Evolutionary conservation across 2,113 vertebrate genomes (phyloP).

Genomic region (Barbus barbus): DNA sequence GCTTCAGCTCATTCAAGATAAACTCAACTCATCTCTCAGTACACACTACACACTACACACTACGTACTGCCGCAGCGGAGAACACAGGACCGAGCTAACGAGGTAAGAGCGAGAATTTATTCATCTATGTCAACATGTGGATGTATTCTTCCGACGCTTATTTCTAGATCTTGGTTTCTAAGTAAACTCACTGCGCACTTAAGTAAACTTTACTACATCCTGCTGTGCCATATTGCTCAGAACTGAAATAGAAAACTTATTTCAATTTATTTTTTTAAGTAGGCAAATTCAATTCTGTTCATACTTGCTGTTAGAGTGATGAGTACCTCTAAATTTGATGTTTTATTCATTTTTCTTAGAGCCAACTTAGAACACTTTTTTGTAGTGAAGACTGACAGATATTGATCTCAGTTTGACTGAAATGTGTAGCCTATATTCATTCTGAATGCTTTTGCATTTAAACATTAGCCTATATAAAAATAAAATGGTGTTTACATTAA

Average conservation of each 20-base stretch:
- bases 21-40: neutral
- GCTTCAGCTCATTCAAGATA: too few species aligned
- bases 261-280: neutral
- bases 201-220: conserved; percentile 3
- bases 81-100: neutral
- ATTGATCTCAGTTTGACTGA: neutral
- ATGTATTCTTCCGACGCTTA: neutral
- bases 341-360: neutral
- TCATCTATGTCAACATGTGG: neutral
- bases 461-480: neutral
- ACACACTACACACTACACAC: neutral
- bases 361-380: neutral
- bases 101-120: neutral
- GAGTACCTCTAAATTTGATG: neutral
- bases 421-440: neutral
- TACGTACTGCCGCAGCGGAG: neutral
- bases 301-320: neutral
- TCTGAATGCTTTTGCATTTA: neutral
- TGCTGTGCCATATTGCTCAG: neutral
- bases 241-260: neutral
- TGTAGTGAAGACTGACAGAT: neutral
- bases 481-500: neutral
- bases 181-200: neutral
- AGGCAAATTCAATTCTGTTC: neutral
- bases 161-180: neutral